Base-by-base conservation (phyloP, 1,140 invertebrate genomes). In the Asbolus verrucosus region DNA sequence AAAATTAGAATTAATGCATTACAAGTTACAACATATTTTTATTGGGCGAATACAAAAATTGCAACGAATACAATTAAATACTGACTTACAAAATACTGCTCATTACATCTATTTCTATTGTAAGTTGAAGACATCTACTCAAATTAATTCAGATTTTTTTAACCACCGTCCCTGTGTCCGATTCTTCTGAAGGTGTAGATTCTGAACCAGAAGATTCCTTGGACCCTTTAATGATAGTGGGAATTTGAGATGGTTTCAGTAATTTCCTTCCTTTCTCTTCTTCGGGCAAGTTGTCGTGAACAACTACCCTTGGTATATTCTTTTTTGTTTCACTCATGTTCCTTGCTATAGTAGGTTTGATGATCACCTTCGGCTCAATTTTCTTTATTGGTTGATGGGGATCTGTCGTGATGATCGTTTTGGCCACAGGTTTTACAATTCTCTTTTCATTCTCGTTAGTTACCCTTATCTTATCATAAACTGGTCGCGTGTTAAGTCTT, bases 111-210 rank as follows among this genome's bases (percentile, higher is more conserved):
- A n/a, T n/a, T n/a, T n/a, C n/a, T n/a, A n/a, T n/a, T n/a, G n/a
- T n/a, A n/a, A n/a, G n/a, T n/a, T n/a, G n/a, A n/a, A n/a, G n/a
- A n/a, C n/a, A n/a, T n/a, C n/a, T n/a, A n/a, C n/a, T n/a, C n/a
- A n/a, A 16, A 16, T 18, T 46, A 46, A 38, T 16, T 60, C 36
- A 73, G 8, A 63, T 9, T 60, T 61, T 72, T 24, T 78, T 78
- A 5, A 81, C 79, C 6, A 81, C 79, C 1, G 80, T 81, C 41
- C 80, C 80, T 6, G 80, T 81, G 60, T 81, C 80, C 0, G 79
- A 80, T 46, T 75, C 76, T 60, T 79, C 79, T 0, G 78, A 79
- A 1, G 79, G 75, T 13, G 74, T 75, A 1, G 80, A 80, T 15
- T 79, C 78, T 6, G 78, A 77, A 70, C 79, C 79, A 1, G 77